Evolutionary conservation across 2,888 invertebrate species (phyloP).

Genomic region (Pomacea canaliculata): DNA sequence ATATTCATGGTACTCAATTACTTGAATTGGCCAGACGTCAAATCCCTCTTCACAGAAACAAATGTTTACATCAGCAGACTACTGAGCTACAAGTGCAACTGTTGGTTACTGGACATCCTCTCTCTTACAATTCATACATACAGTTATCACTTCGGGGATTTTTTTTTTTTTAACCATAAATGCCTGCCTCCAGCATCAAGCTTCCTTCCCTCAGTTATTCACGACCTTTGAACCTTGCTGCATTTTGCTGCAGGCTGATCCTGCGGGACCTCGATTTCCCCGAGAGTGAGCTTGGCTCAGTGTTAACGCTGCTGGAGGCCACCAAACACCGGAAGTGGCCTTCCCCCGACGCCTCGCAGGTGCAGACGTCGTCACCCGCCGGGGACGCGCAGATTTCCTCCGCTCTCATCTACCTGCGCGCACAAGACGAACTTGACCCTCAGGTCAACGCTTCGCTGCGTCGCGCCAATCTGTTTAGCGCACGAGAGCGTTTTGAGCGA

Average conservation of each 20-base stretch:
- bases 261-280: slow-evolving; percentile 18
- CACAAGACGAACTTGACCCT: slow-evolving; percentile 13
- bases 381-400: slow-evolving; percentile 25
- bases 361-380: slow-evolving; percentile 18
- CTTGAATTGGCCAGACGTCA: too few species aligned
- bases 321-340: slow-evolving; percentile 11
- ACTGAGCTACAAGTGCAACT: too few species aligned
- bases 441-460: slow-evolving; percentile 9
- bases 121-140: too few species aligned
- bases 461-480: slow-evolving; percentile 10
- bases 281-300: background rate
- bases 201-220: too few species aligned
- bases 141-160: too few species aligned
- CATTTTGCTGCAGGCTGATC: background rate
- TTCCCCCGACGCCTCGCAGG: background rate
- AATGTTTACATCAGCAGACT: too few species aligned
- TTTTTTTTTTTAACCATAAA: too few species aligned
- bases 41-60: too few species aligned
- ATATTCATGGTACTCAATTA: too few species aligned
- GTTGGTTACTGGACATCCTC: too few species aligned
- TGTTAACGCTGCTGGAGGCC: slow-evolving; percentile 11
- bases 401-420: slow-evolving; percentile 13
- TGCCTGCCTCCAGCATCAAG: too few species aligned
- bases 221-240: too few species aligned
- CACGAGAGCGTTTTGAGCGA: slow-evolving; percentile 25